Conservation (phyloP, 2,797 vertebrate species). For the Rhinoraja longicauda region DNA sequence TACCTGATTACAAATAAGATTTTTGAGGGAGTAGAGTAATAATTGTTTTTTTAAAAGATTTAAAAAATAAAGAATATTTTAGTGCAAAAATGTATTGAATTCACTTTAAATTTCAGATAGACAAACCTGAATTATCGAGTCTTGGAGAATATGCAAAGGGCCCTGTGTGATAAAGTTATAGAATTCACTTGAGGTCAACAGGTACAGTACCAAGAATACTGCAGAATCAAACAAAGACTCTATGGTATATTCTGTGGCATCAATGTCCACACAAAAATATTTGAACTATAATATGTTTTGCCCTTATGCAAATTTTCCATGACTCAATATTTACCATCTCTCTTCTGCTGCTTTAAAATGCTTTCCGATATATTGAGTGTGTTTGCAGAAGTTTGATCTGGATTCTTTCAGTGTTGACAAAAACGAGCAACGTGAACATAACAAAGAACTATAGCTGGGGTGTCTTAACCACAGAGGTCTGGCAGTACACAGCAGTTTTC, state of each 20-base stretch:
- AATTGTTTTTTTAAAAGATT: not conserved
- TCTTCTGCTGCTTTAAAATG: not conserved
- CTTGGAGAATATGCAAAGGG: not conserved
- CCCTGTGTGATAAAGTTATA: not conserved
- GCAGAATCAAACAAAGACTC: not conserved
- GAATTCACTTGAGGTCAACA: not conserved
- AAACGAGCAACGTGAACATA: conserved; percentile 5
- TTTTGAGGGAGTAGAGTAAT: not conserved
- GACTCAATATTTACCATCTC: conserved; percentile 21
- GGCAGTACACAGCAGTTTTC: not conserved
- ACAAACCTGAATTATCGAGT: not conserved
- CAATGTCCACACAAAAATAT: not conserved
- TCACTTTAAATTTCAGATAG: not conserved
- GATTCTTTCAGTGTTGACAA: not conserved
- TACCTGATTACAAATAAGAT: not conserved
- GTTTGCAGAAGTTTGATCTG: conserved; percentile 10
- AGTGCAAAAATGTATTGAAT: not conserved
- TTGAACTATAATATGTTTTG: not conserved
- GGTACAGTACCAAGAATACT: not conserved
- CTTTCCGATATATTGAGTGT: not conserved
- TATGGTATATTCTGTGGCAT: not conserved
- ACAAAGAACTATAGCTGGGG: not conserved
- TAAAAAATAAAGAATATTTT: not conserved
- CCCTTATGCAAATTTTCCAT: not conserved
- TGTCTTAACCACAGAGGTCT: not conserved